Evolutionary conservation across 2,888 invertebrate species (phyloP).

Genomic region (Epirrhoe tristata): DNA sequence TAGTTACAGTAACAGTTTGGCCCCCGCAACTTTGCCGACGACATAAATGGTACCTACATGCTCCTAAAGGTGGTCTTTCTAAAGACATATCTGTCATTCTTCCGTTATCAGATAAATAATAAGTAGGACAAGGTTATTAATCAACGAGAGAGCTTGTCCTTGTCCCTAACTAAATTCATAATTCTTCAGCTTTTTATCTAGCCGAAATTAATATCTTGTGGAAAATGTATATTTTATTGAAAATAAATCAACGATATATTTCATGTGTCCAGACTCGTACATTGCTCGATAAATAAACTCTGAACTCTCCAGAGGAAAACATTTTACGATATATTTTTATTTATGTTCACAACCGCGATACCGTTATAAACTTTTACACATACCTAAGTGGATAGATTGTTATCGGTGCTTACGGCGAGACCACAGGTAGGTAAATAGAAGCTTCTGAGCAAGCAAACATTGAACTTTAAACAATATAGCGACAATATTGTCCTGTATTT

Average conservation of each 20-base stretch:
- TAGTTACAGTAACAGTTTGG: no score
- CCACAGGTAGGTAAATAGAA: no score
- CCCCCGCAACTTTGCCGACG: no score
- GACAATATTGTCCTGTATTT: no score
- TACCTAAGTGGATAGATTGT: not conserved
- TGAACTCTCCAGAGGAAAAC: slow-evolving; percentile 18
- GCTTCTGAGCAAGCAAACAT: no score
- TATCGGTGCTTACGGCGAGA: not conserved
- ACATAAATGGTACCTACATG: no score
- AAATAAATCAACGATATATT: slow-evolving; percentile 24
- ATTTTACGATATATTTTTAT: slow-evolving; percentile 18
- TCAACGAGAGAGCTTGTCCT: no score
- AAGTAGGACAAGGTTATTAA: no score
- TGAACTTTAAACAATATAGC: no score
- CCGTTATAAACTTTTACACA: not conserved
- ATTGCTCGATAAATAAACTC: slow-evolving; percentile 18
- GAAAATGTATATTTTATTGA: slow-evolving; percentile 14
- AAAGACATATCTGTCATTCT: no score
- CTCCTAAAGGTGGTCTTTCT: no score
- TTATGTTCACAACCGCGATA: slow-evolving; percentile 15
- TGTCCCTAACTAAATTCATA: slow-evolving; percentile 1
- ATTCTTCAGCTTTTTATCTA: slow-evolving; percentile 7
- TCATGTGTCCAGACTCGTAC: slow-evolving; percentile 1
- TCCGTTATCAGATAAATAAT: no score
- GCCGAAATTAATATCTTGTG: not conserved